Evolutionary conservation across 2,888 invertebrate species (phyloP), one percentile per base, ranked within the genome.

Genomic region (Drosophila maculinotata): DNA sequence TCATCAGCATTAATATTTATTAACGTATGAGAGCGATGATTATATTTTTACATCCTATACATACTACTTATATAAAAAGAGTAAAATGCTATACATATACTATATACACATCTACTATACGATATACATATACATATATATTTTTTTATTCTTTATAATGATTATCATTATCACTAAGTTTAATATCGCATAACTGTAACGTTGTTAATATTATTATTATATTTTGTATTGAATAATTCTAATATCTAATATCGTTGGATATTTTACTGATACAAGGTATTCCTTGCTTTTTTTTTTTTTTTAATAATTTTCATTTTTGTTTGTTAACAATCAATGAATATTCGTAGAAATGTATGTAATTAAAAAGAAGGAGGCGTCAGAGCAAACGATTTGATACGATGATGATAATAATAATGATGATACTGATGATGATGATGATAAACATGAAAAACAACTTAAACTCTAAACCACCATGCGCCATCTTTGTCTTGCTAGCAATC

Each of bases 141-240:
- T 58, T 62, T 72, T 67, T 66, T 48, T 69, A 69, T 73, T 64
- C 33, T 63, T 65, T 69, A 57, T 54, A 58, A 54, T 59, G 41
- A 41, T 69, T 60, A 74, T 47, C 48, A 63, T 54, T 58, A 75
- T 67, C 57, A 58, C 59, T 64, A 76, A 51, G 57, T 76, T 73
- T 62, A 70, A 57, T 60, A 70, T 59, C 44, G 53, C 76, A 67
- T 80, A 76, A 82, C 69, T 76, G 31, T 78, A 78, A 73, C 78
- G 82, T 87, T 82, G 87, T 87, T 82, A 82, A 82, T 85, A 85
- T 85, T 85, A 79, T 79, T 82, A 80, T 73, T 71, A 68, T 79
- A 84, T 20, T 36, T 10, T 38, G 2, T 38, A 45, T 45, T 45
- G 20, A 8, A 31, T 79, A 75, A 77, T 71, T 70, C 35, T 79